These are phyloP conservation scores for Sylvia atricapilla DNA, from an alignment of 2,113 vertebrate species.

Conservation along the genomic window DNA sequence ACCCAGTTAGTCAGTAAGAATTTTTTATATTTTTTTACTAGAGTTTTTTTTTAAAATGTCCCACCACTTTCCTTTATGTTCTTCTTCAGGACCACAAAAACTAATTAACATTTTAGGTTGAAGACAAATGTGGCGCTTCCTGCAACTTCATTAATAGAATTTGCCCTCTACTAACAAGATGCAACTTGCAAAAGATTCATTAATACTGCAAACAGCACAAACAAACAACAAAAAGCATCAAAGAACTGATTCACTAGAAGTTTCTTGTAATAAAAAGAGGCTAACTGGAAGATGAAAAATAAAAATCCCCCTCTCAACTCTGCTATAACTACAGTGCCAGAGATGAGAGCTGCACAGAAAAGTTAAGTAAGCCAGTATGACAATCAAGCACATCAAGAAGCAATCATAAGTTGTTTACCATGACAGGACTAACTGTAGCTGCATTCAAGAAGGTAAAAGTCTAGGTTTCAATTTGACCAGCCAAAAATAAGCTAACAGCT, in stretches of 20 bases:
- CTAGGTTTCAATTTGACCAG: not conserved
- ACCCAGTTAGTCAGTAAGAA: not conserved
- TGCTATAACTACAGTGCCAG: not conserved
- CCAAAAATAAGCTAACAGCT: not conserved
- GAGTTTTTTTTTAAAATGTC: not conserved
- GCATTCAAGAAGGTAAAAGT: not conserved
- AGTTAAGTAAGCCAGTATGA: not conserved
- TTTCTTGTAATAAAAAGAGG: not conserved
- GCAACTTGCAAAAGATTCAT: not conserved
- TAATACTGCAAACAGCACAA: not conserved
- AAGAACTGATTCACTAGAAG: not conserved
- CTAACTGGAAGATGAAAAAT: not conserved
- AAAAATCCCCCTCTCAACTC: not conserved
- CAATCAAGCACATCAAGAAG: not conserved
- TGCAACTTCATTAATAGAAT: not conserved
- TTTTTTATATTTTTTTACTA: not conserved
- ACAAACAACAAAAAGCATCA: not conserved
- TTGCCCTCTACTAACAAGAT: not conserved
- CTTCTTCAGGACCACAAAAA: not conserved
- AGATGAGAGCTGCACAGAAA: not conserved
- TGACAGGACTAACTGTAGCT: not conserved
- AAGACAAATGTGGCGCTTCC: not conserved
- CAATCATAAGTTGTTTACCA: not conserved
- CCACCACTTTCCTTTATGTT: not conserved
- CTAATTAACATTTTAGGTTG: not conserved